These are phyloP conservation scores for Caretta caretta DNA, from an alignment of 2,113 vertebrate genomes.

Conservation along the genomic window DNA sequence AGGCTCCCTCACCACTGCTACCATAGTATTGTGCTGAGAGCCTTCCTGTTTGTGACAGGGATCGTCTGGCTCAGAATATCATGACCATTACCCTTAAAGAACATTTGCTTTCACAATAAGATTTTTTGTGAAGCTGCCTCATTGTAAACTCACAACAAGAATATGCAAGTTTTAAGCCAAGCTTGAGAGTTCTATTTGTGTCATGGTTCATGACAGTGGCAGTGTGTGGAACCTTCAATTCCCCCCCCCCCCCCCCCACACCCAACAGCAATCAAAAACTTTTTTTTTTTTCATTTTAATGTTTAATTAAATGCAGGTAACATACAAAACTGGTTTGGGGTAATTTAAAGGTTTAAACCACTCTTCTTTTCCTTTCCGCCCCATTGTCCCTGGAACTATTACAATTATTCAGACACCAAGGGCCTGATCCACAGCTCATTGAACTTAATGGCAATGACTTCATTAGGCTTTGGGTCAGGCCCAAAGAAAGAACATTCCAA, in stretches of 20 bases:
- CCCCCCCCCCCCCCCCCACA: neutral
- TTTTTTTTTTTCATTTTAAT: neutral
- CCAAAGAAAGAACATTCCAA: constrained; percentile 11
- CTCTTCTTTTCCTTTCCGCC: neutral
- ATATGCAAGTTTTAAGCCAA: constrained; percentile 47
- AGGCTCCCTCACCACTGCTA: constrained; percentile 35
- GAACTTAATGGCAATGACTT: constrained; percentile 39
- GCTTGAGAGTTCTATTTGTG: neutral
- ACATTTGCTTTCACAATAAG: neutral
- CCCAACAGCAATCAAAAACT: neutral
- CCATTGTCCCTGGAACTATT: constrained; percentile 17
- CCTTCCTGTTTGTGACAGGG: neutral
- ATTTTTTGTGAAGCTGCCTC: neutral
- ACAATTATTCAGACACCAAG: constrained; percentile 38
- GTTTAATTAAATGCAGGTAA: neutral
- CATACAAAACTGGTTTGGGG: neutral
- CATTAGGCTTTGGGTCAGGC: constrained; percentile 37
- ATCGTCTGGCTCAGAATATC: neutral
- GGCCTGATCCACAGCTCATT: constrained; percentile 49
- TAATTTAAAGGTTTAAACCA: neutral
- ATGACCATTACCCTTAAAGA: neutral
- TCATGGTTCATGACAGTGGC: neutral
- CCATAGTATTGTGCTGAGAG: constrained; percentile 53
- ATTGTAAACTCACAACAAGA: neutral
- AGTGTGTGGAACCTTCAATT: neutral